Conservation (phyloP, 2,797 vertebrate genomes). For the Oreortyx pictus region DNA sequence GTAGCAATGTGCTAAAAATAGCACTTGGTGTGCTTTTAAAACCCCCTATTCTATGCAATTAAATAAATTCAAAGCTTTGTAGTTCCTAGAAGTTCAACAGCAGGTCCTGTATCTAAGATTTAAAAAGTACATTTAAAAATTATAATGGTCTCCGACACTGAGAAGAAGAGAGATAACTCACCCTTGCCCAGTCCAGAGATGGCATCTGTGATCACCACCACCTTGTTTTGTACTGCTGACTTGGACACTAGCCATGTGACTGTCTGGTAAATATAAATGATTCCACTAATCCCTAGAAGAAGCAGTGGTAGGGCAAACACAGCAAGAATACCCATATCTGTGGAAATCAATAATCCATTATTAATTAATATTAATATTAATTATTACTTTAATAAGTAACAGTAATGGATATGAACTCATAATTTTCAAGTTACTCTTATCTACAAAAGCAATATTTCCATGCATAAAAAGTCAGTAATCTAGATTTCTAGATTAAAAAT, state of each 20-base stretch:
- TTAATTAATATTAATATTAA: no score
- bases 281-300: slow-evolving; percentile 87
- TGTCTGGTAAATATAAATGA: slow-evolving; percentile 92
- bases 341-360: background rate
- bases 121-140: background rate
- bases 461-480: background rate
- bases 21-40: background rate
- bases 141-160: background rate
- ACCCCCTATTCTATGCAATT: background rate
- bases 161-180: slow-evolving; percentile 75
- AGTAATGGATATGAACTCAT: background rate
- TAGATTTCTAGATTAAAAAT: background rate
- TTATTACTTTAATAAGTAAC: no score
- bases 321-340: slow-evolving; percentile 86
- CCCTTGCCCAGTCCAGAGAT: slow-evolving; percentile 91
- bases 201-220: slow-evolving; percentile 95
- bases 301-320: slow-evolving; percentile 87
- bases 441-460: background rate
- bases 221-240: slow-evolving; percentile 92
- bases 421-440: background rate
- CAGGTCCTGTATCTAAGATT: background rate
- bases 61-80: background rate
- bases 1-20: slow-evolving; percentile 53
- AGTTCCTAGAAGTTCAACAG: background rate
- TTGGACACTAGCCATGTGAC: slow-evolving; percentile 89